Conservation (phyloP, 1,140 invertebrate species). For the Hylaeus volcanicus region DNA sequence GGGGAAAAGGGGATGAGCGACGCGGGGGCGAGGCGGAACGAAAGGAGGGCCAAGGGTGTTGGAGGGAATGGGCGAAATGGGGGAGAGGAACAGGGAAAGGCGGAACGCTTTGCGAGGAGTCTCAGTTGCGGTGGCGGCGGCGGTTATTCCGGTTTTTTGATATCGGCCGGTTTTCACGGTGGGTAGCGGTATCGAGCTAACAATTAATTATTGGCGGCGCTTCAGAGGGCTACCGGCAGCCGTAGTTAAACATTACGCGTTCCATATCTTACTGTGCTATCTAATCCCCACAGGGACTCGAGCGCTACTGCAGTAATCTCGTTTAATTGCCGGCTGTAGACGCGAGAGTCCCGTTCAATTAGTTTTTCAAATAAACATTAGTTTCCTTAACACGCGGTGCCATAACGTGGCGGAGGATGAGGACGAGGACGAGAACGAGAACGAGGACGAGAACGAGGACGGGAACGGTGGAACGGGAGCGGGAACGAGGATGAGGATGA, state of each 20-base stretch:
- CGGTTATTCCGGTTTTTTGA: conserved; percentile 73
- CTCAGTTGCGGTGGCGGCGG: conserved; percentile 46
- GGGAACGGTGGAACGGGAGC: conserved; percentile 19
- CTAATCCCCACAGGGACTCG: conserved; percentile 77
- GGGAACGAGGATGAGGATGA: conserved; percentile 25
- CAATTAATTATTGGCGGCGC: conserved; percentile 79
- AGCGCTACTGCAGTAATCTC: conserved; percentile 79
- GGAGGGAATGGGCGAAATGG: conserved; percentile 16
- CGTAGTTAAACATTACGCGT: conserved; percentile 81
- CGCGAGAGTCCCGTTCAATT: conserved; percentile 81
- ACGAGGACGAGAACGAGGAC: conserved; percentile 7
- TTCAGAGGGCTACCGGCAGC: conserved; percentile 69
- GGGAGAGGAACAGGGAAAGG: conserved; percentile 37
- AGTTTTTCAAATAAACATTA: conserved; percentile 82
- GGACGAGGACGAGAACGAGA: conserved; percentile 43
- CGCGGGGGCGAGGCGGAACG: not conserved
- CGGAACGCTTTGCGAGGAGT: conserved; percentile 34
- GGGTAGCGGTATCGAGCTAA: conserved; percentile 72
- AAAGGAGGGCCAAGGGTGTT: conserved; percentile 23
- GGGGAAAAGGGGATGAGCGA: not conserved
- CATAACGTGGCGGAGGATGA: conserved; percentile 75
- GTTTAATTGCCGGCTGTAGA: conserved; percentile 81
- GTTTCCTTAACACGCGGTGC: conserved; percentile 81
- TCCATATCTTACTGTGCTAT: conserved; percentile 80
- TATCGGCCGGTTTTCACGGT: conserved; percentile 63